A percentile compares a stretch with the other conserved stretches of the same genome.
These are phyloP conservation scores for Oreocharis arfaki DNA, from an alignment of 2,113 vertebrate species.

Conservation along the genomic window DNA sequence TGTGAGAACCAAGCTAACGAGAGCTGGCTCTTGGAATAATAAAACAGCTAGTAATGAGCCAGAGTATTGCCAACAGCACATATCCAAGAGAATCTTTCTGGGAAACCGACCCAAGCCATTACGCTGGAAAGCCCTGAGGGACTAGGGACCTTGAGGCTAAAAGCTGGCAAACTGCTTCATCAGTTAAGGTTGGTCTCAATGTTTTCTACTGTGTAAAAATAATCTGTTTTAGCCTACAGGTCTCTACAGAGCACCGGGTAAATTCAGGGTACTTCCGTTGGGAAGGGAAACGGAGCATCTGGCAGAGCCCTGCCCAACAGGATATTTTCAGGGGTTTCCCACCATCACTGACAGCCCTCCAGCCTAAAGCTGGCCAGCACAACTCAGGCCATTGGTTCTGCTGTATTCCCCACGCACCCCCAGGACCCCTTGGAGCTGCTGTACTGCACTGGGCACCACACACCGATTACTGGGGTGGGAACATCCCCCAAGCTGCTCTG, in stretches of 20 bases:
- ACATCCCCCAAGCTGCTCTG: rapidly evolving
- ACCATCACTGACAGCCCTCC: neutral
- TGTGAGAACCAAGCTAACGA: slow-evolving; percentile 42
- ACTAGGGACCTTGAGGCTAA: neutral
- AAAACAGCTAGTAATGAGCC: neutral
- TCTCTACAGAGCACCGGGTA: neutral
- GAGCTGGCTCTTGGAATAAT: slow-evolving; percentile 39
- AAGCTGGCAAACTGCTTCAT: slow-evolving; percentile 25
- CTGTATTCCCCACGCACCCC: rapidly evolving
- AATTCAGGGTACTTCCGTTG: slow-evolving; percentile 21
- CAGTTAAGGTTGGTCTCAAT: slow-evolving; percentile 9
- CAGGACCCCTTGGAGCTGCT: rapidly evolving
- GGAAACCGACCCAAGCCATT: neutral
- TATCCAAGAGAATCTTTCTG: slow-evolving; percentile 32
- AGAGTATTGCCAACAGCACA: neutral
- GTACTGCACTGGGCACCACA: neutral
- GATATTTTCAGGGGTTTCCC: neutral
- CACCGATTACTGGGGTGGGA: neutral
- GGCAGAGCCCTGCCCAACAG: neutral
- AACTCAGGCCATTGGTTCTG: neutral
- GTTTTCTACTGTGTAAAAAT: slow-evolving; percentile 29
- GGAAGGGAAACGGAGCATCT: neutral
- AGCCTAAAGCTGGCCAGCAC: neutral
- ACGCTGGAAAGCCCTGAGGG: neutral
- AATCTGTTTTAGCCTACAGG: slow-evolving; percentile 42